Conservation (phyloP, 2,888 invertebrate genomes). For the Hypomecis punctinalis region DNA sequence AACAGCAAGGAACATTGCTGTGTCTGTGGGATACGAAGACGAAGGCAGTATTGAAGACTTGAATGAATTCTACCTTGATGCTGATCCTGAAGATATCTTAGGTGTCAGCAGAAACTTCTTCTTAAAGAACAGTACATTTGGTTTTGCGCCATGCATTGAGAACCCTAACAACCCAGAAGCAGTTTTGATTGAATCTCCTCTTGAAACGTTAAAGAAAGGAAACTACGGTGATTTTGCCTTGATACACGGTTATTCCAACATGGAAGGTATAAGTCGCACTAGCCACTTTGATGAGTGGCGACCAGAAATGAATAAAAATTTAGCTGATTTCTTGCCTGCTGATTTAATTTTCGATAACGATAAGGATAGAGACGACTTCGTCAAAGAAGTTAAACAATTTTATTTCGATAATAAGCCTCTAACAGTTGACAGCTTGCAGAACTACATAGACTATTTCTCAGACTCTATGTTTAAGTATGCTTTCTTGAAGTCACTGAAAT, state of each 20-base stretch:
- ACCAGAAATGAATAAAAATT: slow-evolving; percentile 71
- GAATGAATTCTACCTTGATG: slow-evolving; percentile 70
- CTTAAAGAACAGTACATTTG: slow-evolving; percentile 74
- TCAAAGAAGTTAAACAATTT: slow-evolving; percentile 57
- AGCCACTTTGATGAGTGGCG: slow-evolving; percentile 68
- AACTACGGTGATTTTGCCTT: slow-evolving; percentile 62
- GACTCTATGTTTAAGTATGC: slow-evolving; percentile 76
- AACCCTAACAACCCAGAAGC: slow-evolving; percentile 61
- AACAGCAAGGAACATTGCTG: slow-evolving; percentile 73
- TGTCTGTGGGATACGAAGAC: slow-evolving; percentile 68
- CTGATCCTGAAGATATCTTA: slow-evolving; percentile 55
- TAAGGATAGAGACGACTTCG: slow-evolving; percentile 53
- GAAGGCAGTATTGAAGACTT: slow-evolving; percentile 67
- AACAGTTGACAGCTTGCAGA: slow-evolving; percentile 56
- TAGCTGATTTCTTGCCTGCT: slow-evolving; percentile 70
- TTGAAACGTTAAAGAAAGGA: slow-evolving; percentile 63
- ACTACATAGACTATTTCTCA: slow-evolving; percentile 73
- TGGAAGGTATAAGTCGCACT: slow-evolving; percentile 76
- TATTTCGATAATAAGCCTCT: slow-evolving; percentile 70
- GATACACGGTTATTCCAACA: slow-evolving; percentile 70
- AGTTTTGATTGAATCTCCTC: slow-evolving; percentile 71
- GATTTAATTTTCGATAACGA: slow-evolving; percentile 63
- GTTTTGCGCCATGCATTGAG: slow-evolving; percentile 76
- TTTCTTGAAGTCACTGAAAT: slow-evolving; percentile 70
- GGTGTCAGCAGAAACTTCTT: slow-evolving; percentile 69